Evolutionary conservation across 2,888 invertebrate species (phyloP).

Genomic region (Epistrophe eligans): DNA sequence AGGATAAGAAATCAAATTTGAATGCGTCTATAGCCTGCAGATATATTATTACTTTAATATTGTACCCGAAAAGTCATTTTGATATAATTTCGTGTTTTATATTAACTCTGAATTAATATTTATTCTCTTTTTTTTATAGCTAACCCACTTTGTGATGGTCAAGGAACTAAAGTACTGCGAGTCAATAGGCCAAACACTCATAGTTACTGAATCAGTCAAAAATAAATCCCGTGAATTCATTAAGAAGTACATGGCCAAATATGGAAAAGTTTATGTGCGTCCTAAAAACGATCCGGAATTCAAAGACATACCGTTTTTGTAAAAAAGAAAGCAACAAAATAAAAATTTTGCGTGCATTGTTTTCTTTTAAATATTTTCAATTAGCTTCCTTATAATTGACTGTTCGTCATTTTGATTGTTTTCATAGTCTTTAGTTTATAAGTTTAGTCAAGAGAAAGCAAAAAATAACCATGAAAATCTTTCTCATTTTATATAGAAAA

Average conservation of each 20-base stretch:
- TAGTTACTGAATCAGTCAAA: slow-evolving; percentile 87
- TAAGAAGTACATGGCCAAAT: slow-evolving; percentile 97
- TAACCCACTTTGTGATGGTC: slow-evolving; percentile 97
- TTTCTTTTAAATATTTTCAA: background rate
- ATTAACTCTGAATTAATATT: background rate
- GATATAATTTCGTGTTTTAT: background rate
- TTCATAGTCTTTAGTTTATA: slow-evolving; percentile 62
- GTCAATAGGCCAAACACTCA: slow-evolving; percentile 84
- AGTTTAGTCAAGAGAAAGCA: slow-evolving; percentile 63
- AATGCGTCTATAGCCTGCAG: too few species aligned
- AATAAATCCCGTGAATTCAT: slow-evolving; percentile 98
- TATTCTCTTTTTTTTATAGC: slow-evolving; percentile 85
- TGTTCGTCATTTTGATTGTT: slow-evolving; percentile 42
- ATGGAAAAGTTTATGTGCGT: slow-evolving; percentile 87
- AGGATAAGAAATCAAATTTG: too few species aligned
- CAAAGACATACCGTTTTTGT: slow-evolving; percentile 79
- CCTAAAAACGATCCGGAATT: slow-evolving; percentile 80
- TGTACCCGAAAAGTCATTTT: too few species aligned
- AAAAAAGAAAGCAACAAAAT: slow-evolving; percentile 1
- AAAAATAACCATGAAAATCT: slow-evolving; percentile 26
- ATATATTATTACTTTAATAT: too few species aligned
- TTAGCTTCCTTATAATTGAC: slow-evolving; percentile 14
- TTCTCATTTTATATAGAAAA: slow-evolving; percentile 13
- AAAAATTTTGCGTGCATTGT: background rate
- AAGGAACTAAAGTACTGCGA: slow-evolving; percentile 97